A percentile compares a stretch with the other conserved stretches of the same genome.
These are phyloP conservation scores for Ptilodon capucinus DNA, from an alignment of 2,888 invertebrate genomes.

Conservation along the genomic window DNA sequence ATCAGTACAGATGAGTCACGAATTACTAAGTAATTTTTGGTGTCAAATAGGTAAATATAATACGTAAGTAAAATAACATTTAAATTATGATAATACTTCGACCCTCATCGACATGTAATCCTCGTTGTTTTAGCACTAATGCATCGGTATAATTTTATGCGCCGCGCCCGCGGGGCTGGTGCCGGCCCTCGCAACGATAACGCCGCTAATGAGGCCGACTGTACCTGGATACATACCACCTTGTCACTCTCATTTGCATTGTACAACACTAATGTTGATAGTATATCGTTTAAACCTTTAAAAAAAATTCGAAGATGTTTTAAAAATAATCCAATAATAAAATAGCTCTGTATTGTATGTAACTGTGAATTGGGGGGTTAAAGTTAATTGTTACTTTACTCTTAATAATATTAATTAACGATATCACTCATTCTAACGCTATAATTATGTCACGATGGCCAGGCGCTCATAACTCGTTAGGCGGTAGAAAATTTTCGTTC, in stretches of 20 bases:
- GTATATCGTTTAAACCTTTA: background rate
- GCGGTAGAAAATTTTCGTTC: slow-evolving; percentile 33
- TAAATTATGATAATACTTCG: background rate
- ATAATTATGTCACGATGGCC: slow-evolving; percentile 14
- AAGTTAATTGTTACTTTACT: too few species aligned
- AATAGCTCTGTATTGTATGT: too few species aligned
- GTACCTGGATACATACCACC: slow-evolving; percentile 14
- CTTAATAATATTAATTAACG: slow-evolving; percentile 1
- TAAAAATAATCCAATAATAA: too few species aligned
- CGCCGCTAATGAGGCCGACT: slow-evolving; percentile 52
- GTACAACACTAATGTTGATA: slow-evolving; percentile 1
- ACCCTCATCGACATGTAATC: slow-evolving; percentile 12
- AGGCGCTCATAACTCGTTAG: slow-evolving; percentile 43
- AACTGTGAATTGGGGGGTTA: too few species aligned
- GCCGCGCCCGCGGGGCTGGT: slow-evolving; percentile 39
- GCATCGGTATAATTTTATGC: slow-evolving; percentile 49
- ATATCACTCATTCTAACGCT: slow-evolving; percentile 10
- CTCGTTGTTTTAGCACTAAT: slow-evolving; percentile 33
- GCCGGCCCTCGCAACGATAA: slow-evolving; percentile 41
- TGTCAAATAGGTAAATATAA: too few species aligned
- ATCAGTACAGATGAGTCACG: too few species aligned
- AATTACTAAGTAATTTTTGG: too few species aligned
- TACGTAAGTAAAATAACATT: background rate
- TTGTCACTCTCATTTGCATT: slow-evolving; percentile 12
- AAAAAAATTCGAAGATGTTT: too few species aligned